Base-by-base conservation (phyloP, 2,113 vertebrate species). In the Mixornis gularis region DNA sequence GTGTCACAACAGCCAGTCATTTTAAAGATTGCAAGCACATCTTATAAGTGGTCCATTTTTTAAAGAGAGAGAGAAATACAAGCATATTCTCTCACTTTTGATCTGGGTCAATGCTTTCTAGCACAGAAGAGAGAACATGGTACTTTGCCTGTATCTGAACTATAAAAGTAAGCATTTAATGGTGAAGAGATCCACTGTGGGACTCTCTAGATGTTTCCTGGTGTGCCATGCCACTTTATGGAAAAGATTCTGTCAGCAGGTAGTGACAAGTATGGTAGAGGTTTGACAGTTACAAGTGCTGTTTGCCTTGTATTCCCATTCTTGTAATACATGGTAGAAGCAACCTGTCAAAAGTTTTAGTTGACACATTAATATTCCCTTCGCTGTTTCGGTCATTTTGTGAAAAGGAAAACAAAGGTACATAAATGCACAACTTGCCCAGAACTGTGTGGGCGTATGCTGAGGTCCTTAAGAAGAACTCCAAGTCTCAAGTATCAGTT, bases 1-100 rank as follows among this genome's bases (percentile, higher is more conserved):
- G 44, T 95, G 72, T 95, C 82, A 66, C n/a, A 65, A 78, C 72
- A 96, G 79, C 69, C 74, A 93, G 70, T 96, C 69, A 91, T 97
- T 96, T 95, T 70, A 56, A 73, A 77, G 55, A 48, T 52, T 56
- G 16, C n/a, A 64, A 30, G n/a, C 24, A 30, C 6, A 16, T 72
- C 30, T 72, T 64, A 6, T 9, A 48, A 48, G 21, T 48, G 8
- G 11, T 40, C 30, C 5, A 6, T 30, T 79, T 88, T 62, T 69
- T 52, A 24, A 80, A 87, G 51, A 70, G 30, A 40, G 19, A 38
- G 48, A 52, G 17, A 10, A 69, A 30, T 43, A 14, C 24, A 53
- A 30, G 30, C 5, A 5, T 64, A 9, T 48, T 60, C 20, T 62
- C 8, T 65, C 26, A 43, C 6, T 86, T 70, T 62, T 70, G 41